Base-by-base conservation (phyloP, 2,888 invertebrate species). In the Hypolimnas misippus region DNA sequence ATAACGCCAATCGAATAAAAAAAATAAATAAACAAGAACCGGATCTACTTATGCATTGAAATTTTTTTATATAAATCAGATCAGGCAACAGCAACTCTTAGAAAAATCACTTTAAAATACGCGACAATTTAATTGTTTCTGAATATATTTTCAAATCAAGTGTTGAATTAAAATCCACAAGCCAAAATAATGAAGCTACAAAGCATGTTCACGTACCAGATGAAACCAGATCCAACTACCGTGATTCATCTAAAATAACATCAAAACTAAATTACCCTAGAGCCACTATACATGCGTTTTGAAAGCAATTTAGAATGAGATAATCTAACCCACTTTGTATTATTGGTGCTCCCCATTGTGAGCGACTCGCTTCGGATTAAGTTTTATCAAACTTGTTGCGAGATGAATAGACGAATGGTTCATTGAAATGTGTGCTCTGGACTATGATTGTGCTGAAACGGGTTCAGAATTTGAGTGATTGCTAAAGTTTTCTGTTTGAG, bases 321-420 rank as follows among this genome's bases (percentile, higher is more conserved):
- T 49, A 25, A 49, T 49, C 49, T 25, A 49, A 14, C 29, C 46
- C 19, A 38, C 42, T 42, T 17, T 42, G 19, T 49, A 25, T 49
- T 46, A 46, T 21, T 46, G 19, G 44, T 12, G 19, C 46, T 21
- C 44, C 29, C 63, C 44, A 60, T 63, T 59, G 63, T 54, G 40
- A 35, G 33, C 57, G 61, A 46, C 35, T 50, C 21, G 51, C 33
- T 51, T 21, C 25, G 55, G 56, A 46, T 59, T 59, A 44, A 59
- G 59, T 59, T 59, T 50, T 59, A 54, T 63, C 29, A n/a, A 49
- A 42, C 54, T 40, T 25, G 54, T 55, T 29, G 42, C 17, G 25
- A 55, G 17, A 55, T 25, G 49, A 49, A 49, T 49, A 49, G 49
- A 29, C 29, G 29, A 49, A 29, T 49, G 25, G 21, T 29, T 29